Percentiles rank a stretch among this genome's conserved stretches.
Evolutionary conservation across 2,113 vertebrate genomes (phyloP).

Genomic region (Mobula birostris): DNA sequence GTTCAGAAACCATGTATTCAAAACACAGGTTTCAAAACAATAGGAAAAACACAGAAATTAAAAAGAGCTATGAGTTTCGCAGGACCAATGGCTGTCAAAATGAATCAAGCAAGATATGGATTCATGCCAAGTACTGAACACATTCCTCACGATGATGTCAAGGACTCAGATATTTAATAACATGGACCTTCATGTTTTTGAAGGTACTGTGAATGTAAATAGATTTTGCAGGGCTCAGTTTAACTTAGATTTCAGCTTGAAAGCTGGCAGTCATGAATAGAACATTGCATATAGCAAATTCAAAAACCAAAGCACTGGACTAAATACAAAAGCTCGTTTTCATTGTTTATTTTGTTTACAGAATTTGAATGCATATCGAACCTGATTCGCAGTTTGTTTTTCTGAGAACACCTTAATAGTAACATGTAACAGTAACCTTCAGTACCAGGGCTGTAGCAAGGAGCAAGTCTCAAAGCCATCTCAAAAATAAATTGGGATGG

Average conservation of each 20-base stretch:
- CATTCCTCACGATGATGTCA: slow-evolving; percentile 13
- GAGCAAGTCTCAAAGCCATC: neutral
- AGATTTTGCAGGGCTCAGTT: neutral
- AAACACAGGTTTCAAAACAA: slow-evolving; percentile 7
- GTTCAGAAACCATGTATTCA: neutral
- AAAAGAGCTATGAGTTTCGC: neutral
- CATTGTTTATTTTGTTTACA: neutral
- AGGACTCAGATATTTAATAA: slow-evolving; percentile 22
- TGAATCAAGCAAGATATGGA: neutral
- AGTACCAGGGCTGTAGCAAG: neutral
- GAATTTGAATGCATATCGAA: neutral
- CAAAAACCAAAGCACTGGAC: neutral
- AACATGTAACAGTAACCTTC: neutral
- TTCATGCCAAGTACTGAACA: neutral
- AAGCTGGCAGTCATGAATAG: neutral
- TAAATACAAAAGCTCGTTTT: too few relatives aligned
- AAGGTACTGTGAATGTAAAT: neutral
- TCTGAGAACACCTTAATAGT: neutral
- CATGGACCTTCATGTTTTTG: neutral
- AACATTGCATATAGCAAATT: neutral
- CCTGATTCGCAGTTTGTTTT: too few relatives aligned
- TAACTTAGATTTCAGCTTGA: neutral
- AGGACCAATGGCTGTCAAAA: neutral
- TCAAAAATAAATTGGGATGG: neutral
- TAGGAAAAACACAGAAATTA: neutral